Percentiles rank a stretch among this genome's conserved stretches.
Conservation (phyloP, 2,113 vertebrate species). For the Prunella himalayana region DNA sequence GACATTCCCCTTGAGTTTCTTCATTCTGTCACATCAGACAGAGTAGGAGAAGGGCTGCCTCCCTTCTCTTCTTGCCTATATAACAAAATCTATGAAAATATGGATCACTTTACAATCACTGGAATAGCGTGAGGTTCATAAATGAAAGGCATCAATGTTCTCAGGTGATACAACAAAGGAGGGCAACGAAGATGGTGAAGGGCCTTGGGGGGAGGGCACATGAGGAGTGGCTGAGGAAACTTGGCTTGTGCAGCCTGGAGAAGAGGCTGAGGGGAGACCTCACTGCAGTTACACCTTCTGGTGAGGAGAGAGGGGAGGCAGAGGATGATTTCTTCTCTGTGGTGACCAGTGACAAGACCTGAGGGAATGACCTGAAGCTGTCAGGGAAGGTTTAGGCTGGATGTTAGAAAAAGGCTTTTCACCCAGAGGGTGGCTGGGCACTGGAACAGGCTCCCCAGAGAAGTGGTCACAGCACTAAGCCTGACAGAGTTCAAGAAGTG, state of each 20-base stretch:
- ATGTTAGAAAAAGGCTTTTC: not conserved
- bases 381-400: not conserved
- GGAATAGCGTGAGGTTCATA: not conserved
- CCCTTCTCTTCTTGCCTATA: not conserved
- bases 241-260: not conserved
- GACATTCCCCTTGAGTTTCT: not conserved
- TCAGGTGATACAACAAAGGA: not conserved
- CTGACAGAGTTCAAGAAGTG: not conserved
- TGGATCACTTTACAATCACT: not conserved
- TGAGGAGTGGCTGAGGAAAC: not conserved
- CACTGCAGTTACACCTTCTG: not conserved
- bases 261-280: not conserved
- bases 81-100: not conserved
- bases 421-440: not conserved
- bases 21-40: not conserved
- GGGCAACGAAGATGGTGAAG: rapidly evolving
- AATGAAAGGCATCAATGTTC: not conserved
- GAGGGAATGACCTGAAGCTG: not conserved
- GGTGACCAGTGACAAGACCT: not conserved
- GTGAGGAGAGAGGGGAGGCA: not conserved
- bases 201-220: not conserved
- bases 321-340: not conserved
- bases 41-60: not conserved
- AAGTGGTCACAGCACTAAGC: not conserved
- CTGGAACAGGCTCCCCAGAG: not conserved